A percentile compares a stretch with the other conserved stretches of the same genome.
phyloP scores from a whole-genome alignment of 2,113 vertebrate genomes.

The Nothocercus nigrocapillus region DNA sequence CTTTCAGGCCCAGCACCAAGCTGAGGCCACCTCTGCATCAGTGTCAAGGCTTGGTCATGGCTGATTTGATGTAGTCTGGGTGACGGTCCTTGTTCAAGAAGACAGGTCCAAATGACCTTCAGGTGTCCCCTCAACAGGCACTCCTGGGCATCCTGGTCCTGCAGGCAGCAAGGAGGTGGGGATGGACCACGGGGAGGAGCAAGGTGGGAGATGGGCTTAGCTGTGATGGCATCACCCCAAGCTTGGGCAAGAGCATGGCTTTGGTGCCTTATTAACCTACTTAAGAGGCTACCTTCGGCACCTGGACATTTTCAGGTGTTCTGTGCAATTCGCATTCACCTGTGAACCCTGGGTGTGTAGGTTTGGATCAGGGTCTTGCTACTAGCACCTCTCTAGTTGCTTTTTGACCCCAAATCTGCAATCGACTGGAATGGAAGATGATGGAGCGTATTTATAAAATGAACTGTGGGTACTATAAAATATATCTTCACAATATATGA shows the following conservation, averaged over 20 bases:
- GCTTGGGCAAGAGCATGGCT: background rate
- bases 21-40: background rate
- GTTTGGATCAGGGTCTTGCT: background rate
- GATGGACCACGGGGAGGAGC: background rate
- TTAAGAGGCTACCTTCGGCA: background rate
- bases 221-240: background rate
- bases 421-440: background rate
- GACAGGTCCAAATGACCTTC: background rate
- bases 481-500: background rate
- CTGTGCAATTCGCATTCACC: rapidly evolving
- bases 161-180: background rate
- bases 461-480: background rate
- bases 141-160: background rate
- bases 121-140: background rate
- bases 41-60: background rate
- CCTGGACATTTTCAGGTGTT: background rate
- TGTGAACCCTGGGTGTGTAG: rapidly evolving
- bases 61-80: background rate
- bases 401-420: background rate
- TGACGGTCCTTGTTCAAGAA: background rate
- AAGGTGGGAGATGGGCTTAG: background rate
- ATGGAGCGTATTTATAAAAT: background rate
- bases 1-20: background rate
- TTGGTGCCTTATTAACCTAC: background rate
- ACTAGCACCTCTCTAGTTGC: rapidly evolving